Evolutionary conservation across 2,113 vertebrate genomes (phyloP), one percentile per base, ranked within the genome.

Genomic region (Romanogobio albipinnatus): DNA sequence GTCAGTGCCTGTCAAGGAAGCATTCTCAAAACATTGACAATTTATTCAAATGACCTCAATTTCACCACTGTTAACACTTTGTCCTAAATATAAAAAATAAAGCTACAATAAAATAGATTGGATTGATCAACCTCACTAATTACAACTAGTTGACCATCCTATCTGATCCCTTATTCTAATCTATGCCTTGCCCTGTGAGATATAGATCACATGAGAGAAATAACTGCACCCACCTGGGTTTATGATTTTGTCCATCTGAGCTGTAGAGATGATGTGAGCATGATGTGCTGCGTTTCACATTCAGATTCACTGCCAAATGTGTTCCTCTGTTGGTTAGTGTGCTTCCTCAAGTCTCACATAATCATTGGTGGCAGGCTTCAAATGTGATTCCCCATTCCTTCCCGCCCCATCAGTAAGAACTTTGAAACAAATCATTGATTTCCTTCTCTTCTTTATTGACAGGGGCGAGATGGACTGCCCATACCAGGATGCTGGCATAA

Each of bases 401-500:
- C 15, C 9, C 5, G 39, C 4, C 11, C 15, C 64, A 80, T 22
- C 9, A 85, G 8, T 22, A 43, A 36, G 3, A 33, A 11, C 26
- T 26, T 36, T 24, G 81, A 7, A 11, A 45, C 14, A 26, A 13
- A 51, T 53, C 24, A 79, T 64, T 86, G 66, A 47, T 79, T n/a
- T 22, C 61, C 64, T 92, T n/a, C 0, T 81, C 91, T 87, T 53
- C 91, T 87, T 49, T 89, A 24, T 90, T 90, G 91, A 47, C 92
- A 99, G 98, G 98, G 97, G 74, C 95, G 96, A 2, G 98, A 99
- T 0, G 98, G 98, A 86, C 91, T 99, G 86, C 98, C 98, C 0
- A 95, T 99, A 93, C 96, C 96, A 86, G 98, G 97, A 92, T 99
- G 98, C 92, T 99, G 96, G 98, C 97, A 99, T 87, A 98, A 99